Conservation (phyloP, 2,888 invertebrate genomes). For the Entomobrya multifasciata region DNA sequence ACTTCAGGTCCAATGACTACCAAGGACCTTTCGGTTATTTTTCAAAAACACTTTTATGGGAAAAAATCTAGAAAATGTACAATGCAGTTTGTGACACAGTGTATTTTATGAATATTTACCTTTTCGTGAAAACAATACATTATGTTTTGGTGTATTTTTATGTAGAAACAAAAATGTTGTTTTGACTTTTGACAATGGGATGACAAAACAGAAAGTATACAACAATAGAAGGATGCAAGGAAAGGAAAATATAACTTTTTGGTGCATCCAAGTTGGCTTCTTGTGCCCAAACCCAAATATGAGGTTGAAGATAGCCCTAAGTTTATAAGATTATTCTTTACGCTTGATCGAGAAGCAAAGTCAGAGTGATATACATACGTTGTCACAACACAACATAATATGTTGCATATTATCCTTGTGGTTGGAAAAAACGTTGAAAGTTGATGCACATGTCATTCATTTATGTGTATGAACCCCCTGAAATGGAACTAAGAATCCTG, state of each 20-base stretch:
- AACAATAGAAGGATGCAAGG: constrained; percentile 6
- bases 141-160: not conserved
- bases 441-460: too few relatives aligned
- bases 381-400: constrained; percentile 52
- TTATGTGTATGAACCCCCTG: not conserved
- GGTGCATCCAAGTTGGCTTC: too few relatives aligned
- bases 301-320: constrained; percentile 15
- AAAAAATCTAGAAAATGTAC: too few relatives aligned
- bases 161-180: constrained; percentile 40
- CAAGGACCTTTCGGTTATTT: constrained; percentile 8
- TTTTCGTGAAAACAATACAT: not conserved
- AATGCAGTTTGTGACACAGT: too few relatives aligned
- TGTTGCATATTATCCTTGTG: not conserved
- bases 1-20: constrained; percentile 7
- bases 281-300: not conserved
- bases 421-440: too few relatives aligned
- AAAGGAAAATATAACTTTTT: not conserved
- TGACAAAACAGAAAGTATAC: constrained; percentile 20
- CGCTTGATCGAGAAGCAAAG: constrained; percentile 53
- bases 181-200: constrained; percentile 45
- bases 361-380: constrained; percentile 15
- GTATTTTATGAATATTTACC: not conserved
- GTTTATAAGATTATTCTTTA: constrained; percentile 38
- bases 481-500: constrained; percentile 50
- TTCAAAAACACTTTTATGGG: not conserved